Conservation (phyloP, 2,797 vertebrate species). For the Cyprinella venusta region DNA sequence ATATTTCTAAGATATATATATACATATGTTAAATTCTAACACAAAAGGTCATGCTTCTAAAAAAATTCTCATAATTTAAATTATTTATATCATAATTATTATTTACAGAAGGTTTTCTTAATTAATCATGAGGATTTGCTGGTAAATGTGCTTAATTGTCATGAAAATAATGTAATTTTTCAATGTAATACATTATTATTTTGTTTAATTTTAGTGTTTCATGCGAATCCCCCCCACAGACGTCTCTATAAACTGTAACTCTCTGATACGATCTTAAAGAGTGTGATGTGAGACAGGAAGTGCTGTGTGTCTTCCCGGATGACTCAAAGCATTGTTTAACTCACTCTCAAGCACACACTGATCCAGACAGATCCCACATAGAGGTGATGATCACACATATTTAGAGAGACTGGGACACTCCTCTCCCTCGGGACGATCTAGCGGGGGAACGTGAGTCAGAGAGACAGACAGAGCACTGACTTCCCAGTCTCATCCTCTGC, state of each 20-base stretch:
- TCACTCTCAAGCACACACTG: background rate
- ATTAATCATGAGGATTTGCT: no score
- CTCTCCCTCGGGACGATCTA: conserved; percentile 17
- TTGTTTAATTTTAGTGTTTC: background rate
- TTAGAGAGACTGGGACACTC: conserved; percentile 9
- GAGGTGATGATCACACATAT: background rate
- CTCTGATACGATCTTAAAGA: background rate
- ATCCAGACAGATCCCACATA: background rate
- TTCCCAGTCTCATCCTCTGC: background rate
- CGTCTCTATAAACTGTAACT: background rate
- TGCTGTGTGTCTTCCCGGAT: background rate
- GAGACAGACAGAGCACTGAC: background rate
- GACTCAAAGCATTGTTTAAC: conserved; percentile 16
- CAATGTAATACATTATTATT: background rate
- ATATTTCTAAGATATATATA: background rate
- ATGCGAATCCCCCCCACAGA: background rate
- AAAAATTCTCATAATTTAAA: no score
- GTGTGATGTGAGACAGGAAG: background rate
- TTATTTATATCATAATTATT: no score
- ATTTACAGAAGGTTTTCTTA: no score
- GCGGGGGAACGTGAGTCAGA: background rate
- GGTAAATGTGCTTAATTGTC: no score
- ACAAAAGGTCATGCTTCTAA: no score
- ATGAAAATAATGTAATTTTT: no score
- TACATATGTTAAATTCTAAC: no score